Evolutionary conservation across 2,888 invertebrate genomes (phyloP).

Genomic region (Sympetrum striolatum): DNA sequence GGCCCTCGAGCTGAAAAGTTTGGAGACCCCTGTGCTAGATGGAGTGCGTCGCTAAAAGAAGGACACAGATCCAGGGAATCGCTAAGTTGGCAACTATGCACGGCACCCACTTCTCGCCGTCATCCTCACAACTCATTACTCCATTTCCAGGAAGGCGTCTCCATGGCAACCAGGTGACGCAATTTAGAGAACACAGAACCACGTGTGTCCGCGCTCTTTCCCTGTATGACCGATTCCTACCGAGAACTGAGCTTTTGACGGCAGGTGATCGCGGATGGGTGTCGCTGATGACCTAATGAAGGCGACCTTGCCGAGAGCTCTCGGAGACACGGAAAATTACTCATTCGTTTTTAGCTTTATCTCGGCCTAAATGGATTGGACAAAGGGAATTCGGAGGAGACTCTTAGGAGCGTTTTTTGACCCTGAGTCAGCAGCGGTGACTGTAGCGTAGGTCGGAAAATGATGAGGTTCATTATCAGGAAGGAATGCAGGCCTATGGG

Average conservation of each 20-base stretch:
- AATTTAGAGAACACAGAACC: not conserved
- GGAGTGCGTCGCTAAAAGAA: too few species aligned
- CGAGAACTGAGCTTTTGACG: not conserved
- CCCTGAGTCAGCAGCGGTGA: not conserved
- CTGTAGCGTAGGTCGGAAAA: not conserved
- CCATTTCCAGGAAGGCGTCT: slow-evolving; percentile 21
- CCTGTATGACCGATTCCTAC: not conserved
- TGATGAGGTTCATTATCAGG: not conserved
- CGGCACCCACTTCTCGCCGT: not conserved
- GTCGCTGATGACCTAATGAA: not conserved
- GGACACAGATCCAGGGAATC: too few species aligned
- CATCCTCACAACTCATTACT: not conserved
- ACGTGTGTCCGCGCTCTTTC: not conserved
- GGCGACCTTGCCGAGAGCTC: not conserved
- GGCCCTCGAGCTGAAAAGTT: too few species aligned
- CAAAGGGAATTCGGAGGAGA: not conserved
- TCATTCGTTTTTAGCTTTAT: not conserved
- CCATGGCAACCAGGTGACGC: slow-evolving; percentile 6
- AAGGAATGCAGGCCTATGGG: not conserved
- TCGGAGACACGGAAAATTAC: not conserved
- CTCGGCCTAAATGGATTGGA: not conserved
- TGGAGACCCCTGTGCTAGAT: too few species aligned
- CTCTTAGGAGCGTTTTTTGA: not conserved
- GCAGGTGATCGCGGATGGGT: not conserved
- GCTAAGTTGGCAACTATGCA: too few species aligned